Evolutionary conservation across 2,797 vertebrate species (phyloP).

Genomic region (Falco peregrinus): DNA sequence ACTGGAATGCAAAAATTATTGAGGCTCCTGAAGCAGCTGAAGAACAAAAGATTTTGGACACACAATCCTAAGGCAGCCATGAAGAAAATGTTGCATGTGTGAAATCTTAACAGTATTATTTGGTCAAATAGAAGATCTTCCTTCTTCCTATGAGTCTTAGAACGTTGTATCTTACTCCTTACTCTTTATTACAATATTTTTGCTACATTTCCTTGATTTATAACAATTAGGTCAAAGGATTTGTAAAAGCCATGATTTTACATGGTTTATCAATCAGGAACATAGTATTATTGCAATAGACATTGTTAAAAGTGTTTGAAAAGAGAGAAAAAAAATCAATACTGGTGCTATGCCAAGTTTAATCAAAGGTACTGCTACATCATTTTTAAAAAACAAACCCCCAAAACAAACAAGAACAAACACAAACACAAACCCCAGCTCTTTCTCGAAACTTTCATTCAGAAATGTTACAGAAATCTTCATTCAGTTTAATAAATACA

Average conservation of each 20-base stretch:
- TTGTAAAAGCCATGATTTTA: rapidly evolving
- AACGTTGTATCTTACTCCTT: not conserved
- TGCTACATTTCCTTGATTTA: not conserved
- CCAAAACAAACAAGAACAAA: not conserved
- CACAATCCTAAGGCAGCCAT: not conserved
- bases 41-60: not conserved
- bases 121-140: not conserved
- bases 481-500: not conserved
- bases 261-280: not conserved
- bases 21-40: not conserved
- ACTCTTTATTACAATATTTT: not conserved
- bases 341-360: not conserved
- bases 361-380: not conserved
- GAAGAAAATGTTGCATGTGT: rapidly evolving
- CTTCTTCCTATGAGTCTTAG: not conserved
- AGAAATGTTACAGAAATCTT: not conserved
- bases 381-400: not conserved
- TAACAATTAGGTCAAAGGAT: not conserved
- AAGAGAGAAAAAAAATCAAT: not conserved
- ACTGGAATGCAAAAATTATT: not conserved
- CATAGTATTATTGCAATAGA: rapidly evolving
- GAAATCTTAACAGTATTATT: not conserved
- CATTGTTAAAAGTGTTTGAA: not conserved
- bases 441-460: not conserved
- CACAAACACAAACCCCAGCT: not conserved